Conservation (phyloP, 2,888 invertebrate species). For the Acrocyrtus sp. region DNA sequence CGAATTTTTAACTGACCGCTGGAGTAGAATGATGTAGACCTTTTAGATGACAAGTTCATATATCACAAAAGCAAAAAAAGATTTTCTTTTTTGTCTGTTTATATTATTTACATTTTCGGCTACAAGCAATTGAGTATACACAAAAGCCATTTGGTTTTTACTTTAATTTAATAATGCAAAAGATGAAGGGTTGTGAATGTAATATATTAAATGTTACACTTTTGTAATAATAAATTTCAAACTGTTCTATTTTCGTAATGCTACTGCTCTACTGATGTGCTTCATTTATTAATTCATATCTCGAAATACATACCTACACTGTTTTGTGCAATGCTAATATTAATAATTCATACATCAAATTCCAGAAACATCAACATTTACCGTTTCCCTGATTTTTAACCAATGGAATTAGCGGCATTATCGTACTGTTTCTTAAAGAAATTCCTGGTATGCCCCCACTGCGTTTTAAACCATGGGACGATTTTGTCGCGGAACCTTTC, state of each 20-base stretch:
- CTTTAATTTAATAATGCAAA: conserved; percentile 24
- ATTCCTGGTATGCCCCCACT: conserved; percentile 17
- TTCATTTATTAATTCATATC: background rate
- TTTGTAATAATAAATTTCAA: conserved; percentile 47
- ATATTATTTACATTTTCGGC: too few species aligned
- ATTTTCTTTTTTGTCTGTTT: background rate
- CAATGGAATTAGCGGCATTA: background rate
- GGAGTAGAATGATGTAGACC: background rate
- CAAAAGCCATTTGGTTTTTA: conserved; percentile 11
- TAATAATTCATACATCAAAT: too few species aligned
- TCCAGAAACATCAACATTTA: too few species aligned
- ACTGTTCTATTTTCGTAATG: conserved; percentile 33
- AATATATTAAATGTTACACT: conserved; percentile 5
- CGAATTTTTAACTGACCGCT: background rate
- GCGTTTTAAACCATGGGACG: conserved; percentile 22
- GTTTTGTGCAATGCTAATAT: too few species aligned
- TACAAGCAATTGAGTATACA: conserved; percentile 3
- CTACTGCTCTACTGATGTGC: background rate
- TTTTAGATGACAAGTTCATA: background rate
- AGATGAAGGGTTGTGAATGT: conserved; percentile 40
- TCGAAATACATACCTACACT: background rate
- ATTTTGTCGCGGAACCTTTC: conserved; percentile 11
- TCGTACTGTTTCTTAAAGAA: conserved; percentile 21
- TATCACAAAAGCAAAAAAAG: background rate
- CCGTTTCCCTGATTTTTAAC: background rate